Evolutionary conservation across 92 coral and sea anemone genomes (phyloP).

Genomic region (Palythoa grandiflora): DNA sequence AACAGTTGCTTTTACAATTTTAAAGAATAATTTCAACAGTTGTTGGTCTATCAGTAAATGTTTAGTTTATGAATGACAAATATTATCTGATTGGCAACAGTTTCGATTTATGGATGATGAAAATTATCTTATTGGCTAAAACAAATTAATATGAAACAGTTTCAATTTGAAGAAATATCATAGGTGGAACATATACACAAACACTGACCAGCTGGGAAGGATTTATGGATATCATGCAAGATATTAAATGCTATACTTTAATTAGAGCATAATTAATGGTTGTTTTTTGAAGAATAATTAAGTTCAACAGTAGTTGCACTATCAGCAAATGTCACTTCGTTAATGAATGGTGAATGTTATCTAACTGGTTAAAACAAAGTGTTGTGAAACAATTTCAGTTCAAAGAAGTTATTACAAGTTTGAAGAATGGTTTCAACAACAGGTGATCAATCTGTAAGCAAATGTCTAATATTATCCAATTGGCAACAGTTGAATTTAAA

Average conservation of each 20-base stretch:
- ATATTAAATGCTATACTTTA: conserved; percentile 23
- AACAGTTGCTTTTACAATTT: no score
- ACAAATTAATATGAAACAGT: conserved; percentile 23
- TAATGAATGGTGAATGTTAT: not conserved
- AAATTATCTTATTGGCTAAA: conserved; percentile 26
- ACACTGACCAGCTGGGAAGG: conserved; percentile 19
- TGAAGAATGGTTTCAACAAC: conserved; percentile 36
- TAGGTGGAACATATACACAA: conserved; percentile 30
- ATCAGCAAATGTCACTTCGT: conserved; percentile 16
- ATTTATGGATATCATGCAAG: not conserved
- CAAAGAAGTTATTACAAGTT: conserved; percentile 19
- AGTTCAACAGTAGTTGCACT: conserved; percentile 17
- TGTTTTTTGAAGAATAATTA: not conserved
- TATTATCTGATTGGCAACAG: no score
- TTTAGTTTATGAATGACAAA: no score
- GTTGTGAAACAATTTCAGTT: no score
- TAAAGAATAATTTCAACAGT: no score
- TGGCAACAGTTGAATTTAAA: not conserved
- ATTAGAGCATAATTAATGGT: conserved; percentile 17
- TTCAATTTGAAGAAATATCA: conserved; percentile 18
- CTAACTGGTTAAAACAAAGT: not conserved
- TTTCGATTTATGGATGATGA: conserved; percentile 22
- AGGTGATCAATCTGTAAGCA: not conserved
- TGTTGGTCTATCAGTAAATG: no score
- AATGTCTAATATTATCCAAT: no score